These are phyloP conservation scores for Drosophila kokeensis DNA, from an alignment of 2,888 invertebrate species.

Conservation along the genomic window DNA sequence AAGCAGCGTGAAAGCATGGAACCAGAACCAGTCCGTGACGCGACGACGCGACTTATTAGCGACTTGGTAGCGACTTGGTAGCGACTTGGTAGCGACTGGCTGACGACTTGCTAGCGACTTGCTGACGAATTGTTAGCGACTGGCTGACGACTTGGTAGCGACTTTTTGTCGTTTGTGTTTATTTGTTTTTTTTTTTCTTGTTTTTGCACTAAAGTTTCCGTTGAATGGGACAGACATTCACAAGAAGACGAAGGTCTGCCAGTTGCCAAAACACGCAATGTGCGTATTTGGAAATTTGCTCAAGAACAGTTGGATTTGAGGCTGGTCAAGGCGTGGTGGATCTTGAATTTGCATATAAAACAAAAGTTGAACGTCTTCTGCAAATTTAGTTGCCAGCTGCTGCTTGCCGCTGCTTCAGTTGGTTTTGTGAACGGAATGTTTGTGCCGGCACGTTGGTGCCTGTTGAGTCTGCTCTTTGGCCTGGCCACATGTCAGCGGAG, in stretches of 20 bases:
- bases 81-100: not conserved
- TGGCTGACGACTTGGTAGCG: not conserved
- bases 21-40: slow-evolving; percentile 69
- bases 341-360: slow-evolving; percentile 60
- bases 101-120: slow-evolving; percentile 5
- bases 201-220: slow-evolving; percentile 15
- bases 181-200: not conserved
- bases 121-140: not conserved
- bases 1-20: slow-evolving; percentile 56
- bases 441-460: slow-evolving; percentile 35
- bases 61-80: not conserved
- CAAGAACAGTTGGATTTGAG: slow-evolving; percentile 57
- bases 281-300: slow-evolving; percentile 59
- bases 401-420: slow-evolving; percentile 12
- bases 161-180: not conserved
- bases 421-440: slow-evolving; percentile 46
- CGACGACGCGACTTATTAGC: slow-evolving; percentile 38
- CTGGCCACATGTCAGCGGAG: slow-evolving; percentile 40
- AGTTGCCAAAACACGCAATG: slow-evolving; percentile 45
- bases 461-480: slow-evolving; percentile 42
- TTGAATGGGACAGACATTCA: slow-evolving; percentile 10
- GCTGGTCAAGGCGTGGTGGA: slow-evolving; percentile 36
- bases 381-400: slow-evolving; percentile 53
- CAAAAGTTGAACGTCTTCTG: slow-evolving; percentile 32
- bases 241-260: slow-evolving; percentile 71